Base-by-base conservation (phyloP, 2,797 vertebrate species). In the Acomys russatus region DNA sequence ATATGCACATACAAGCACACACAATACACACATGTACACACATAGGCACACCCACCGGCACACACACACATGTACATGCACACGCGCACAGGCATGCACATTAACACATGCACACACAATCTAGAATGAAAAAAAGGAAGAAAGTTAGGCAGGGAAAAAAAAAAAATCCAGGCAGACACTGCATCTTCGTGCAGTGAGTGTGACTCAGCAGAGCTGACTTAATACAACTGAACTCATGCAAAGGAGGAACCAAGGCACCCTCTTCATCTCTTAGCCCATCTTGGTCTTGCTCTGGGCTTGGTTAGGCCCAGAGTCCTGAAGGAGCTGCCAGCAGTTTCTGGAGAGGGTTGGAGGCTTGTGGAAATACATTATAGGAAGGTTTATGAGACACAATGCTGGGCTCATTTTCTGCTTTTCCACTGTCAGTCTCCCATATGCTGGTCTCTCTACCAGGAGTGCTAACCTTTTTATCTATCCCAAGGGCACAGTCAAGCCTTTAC, bases 231-330 rank as follows among this genome's bases (percentile, higher is more conserved):
- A 70, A 78, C 82, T 80, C 89, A 0, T 77, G 51, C 56, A 17
- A 33, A 49, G 1, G 59, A 84, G 80, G 87, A 76, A 38, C 68
- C 71, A 20, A 63, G 84, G 82, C 68, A 30, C 61, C n/a, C 35
- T 89, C n/a, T 84, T 66, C 35, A 33, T 79, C 49, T 3, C 94
- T 88, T 63, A 95, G 95, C 93, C 70, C 85, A 71, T 49, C 80
- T 96, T 96, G 94, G 90, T 96, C 88, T 94, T 17, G 33, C 88
- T 66, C 51, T 22, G 33, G 92, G 91, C 78, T 93, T 86, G 61
- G 9, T 18, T 86, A 89, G 91, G 82, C 79, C 90, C 71, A 11
- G 64, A 78, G 54, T 78, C 71, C 20, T 10, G 70, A 80, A 38
- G 44, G 35, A 66, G 15, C 38, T 88, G 44, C 7, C 10, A 86